Conservation (phyloP, 2,797 vertebrate species). For the Dendrocincla tyrannina region DNA sequence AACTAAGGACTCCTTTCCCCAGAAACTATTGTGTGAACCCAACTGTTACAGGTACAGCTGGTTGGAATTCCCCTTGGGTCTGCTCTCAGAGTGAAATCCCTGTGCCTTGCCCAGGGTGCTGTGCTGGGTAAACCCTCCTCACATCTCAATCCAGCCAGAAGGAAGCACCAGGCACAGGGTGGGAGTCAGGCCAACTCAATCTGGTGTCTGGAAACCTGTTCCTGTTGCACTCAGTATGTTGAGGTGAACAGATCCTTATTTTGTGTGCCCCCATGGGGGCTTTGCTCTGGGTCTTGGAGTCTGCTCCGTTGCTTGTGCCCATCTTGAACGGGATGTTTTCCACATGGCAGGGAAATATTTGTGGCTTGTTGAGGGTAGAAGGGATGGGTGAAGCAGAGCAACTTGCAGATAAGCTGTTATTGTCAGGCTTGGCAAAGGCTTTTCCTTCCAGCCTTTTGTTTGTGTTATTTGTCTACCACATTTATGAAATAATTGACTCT, state of each 20-base stretch:
- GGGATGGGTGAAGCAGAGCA: not conserved
- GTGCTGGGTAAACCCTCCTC: not conserved
- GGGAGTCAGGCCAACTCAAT: not conserved
- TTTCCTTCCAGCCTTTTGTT: not conserved
- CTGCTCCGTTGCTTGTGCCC: not conserved
- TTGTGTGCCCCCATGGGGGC: accelerated
- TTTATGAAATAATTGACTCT: not conserved
- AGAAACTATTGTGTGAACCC: not conserved
- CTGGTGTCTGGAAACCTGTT: not conserved
- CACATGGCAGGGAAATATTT: accelerated
- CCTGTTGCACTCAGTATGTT: not conserved
- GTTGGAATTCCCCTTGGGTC: not conserved
- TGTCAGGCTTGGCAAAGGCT: not conserved
- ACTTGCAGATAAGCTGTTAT: not conserved
- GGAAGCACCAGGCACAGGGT: not conserved
- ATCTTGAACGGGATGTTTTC: not conserved
- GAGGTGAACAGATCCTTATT: not conserved
- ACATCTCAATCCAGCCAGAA: not conserved
- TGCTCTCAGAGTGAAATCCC: not conserved
- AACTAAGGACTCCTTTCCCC: not conserved
- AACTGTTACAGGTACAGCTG: not conserved
- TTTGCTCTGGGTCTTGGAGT: not conserved
- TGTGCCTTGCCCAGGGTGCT: not conserved
- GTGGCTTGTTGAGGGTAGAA: not conserved
- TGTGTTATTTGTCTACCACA: not conserved